Evolutionary conservation across 2,113 vertebrate species (phyloP).

Genomic region (rabbit (Oryctolagus cuniculus)): mOryCun1.1 NC_091434.1:105646001-105646500

Average conservation of each 20-base stretch:
- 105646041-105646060: constrained; percentile 40
- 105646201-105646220: neutral
- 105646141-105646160: constrained; percentile 32
- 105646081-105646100: neutral
- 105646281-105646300: constrained; percentile 49
- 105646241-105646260: neutral
- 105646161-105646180: constrained; percentile 48
- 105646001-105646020: constrained; percentile 2
- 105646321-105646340: neutral
- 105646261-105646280: neutral
- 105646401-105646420: neutral
- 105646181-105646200: constrained; percentile 30
- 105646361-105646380: neutral
- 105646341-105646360: constrained; percentile 24
- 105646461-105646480: neutral
- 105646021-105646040: neutral
- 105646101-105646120: constrained; percentile 41
- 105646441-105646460: neutral
- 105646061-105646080: neutral
- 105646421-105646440: neutral
- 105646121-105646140: neutral
- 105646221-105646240: neutral
- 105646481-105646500: constrained; percentile 32
- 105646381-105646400: constrained; percentile 20
- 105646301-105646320: neutral